Conservation (phyloP, 2,888 invertebrate species). For the Ecliptopera silaceata region DNA sequence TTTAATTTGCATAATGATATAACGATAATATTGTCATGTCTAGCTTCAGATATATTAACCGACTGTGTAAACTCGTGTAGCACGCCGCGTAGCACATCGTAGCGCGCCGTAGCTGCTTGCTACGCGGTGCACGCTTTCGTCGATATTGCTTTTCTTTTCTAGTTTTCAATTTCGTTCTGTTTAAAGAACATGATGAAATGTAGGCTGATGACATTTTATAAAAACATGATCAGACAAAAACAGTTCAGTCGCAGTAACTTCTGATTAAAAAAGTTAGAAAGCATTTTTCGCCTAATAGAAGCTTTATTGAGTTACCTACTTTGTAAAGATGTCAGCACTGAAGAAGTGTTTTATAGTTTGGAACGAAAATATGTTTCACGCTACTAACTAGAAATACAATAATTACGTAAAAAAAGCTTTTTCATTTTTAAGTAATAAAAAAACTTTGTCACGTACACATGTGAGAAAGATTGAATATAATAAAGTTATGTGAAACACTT, state of each 20-base stretch:
- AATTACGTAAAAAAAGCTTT: background rate
- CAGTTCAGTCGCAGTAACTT: slow-evolving; percentile 4
- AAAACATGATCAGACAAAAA: slow-evolving; percentile 13
- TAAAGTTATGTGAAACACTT: too few relatives aligned
- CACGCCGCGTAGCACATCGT: slow-evolving; percentile 36
- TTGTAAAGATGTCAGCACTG: background rate
- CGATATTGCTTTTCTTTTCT: slow-evolving; percentile 60
- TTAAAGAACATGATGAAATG: slow-evolving; percentile 26
- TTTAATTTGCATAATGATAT: background rate
- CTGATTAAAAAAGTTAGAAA: slow-evolving; percentile 24
- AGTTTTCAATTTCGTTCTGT: slow-evolving; percentile 36
- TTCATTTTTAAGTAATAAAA: too few relatives aligned
- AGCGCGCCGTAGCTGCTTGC: slow-evolving; percentile 50
- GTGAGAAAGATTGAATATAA: too few relatives aligned
- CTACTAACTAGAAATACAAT: background rate
- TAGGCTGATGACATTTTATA: slow-evolving; percentile 18
- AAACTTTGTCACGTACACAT: too few relatives aligned
- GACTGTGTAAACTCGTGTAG: background rate
- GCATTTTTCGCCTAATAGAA: background rate
- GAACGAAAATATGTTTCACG: background rate
- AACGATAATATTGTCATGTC: background rate
- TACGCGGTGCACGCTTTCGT: slow-evolving; percentile 55
- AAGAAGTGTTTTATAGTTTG: background rate
- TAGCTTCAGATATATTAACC: too few relatives aligned
- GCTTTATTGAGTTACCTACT: background rate